Evolutionary conservation across 2,888 invertebrate species (phyloP), one percentile per base, ranked within the genome.

Genomic region (Caenorhabditis doughertyi): DNA sequence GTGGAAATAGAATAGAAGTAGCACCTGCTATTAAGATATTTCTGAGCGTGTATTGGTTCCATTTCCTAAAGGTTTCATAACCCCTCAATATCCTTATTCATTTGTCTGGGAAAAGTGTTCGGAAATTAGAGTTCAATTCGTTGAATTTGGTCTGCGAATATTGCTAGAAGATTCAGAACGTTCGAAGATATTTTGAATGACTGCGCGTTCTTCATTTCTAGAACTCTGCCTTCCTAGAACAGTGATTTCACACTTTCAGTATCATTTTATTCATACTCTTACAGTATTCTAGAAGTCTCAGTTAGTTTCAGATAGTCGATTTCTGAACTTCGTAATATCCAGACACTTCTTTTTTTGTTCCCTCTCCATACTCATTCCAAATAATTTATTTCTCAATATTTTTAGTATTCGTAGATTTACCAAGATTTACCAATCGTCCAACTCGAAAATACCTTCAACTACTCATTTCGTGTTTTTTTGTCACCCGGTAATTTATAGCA

Each of bases 401-500:
- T 60, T 47, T 16, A 47, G 47, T 47, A 32, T 49, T 29, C 29
- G 44, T 47, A 47, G 18, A 3, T 47, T 47, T 18, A 13, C 16
- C 16, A 18, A 25, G 44, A 42, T 27, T 44, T 47, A 44, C 62
- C 44, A 62, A 65, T 42, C 13, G 16, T 49, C 49, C 27, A 32
- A 51, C 29, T 23, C 35, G 9, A 32, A 23, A 18, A 62, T 13
- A 62, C 35, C 35, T 9, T 35, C 13, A 2, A 32, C 47, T 29
- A n/a, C 39, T 42, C 32, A 39, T 68, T 39, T 53, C 29, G 2
- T 39, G 39, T 21, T 21, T 42, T n/a, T 55, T 53, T 23, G 67
- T 67, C 58, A 76, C 47, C 56, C 74, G 32, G 68, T 76, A 76
- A 76, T 76, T 76, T 76, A 76, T 76, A 13, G 58, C 58, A 58